Percentiles rank a stretch among this genome's conserved stretches.
phyloP scores from a whole-genome alignment of 2,797 vertebrate species.

The Myotis planiceps region DNA sequence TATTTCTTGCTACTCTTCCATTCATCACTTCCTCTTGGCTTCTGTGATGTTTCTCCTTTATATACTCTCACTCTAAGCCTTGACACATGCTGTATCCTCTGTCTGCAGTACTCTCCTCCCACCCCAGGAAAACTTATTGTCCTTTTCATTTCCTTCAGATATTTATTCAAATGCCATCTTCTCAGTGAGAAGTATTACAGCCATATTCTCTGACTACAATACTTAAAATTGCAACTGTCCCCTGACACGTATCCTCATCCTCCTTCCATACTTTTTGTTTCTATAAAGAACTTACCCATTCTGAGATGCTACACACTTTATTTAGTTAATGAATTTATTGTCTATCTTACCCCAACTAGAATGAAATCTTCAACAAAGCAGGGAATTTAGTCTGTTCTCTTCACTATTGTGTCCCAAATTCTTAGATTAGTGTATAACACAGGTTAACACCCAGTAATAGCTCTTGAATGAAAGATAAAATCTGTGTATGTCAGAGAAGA shows the following conservation, averaged over 20 bases:
- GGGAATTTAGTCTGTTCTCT: not conserved
- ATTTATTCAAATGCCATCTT: not conserved
- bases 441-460: not conserved
- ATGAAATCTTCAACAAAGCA: not conserved
- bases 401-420: not conserved
- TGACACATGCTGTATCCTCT: not conserved
- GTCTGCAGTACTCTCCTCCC: not conserved
- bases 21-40: not conserved
- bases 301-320: not conserved
- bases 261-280: not conserved
- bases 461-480: not conserved
- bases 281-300: not conserved
- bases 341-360: not conserved
- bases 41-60: not conserved
- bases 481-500: not conserved
- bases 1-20: not conserved
- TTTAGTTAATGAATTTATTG: not conserved
- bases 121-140: not conserved
- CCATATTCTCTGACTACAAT: not conserved
- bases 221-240: not conserved
- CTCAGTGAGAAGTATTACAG: not conserved
- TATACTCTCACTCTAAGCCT: not conserved
- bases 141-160: not conserved
- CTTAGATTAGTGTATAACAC: not conserved
- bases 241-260: not conserved